Conservation (phyloP, 2,888 invertebrate species). For the Ennomos quercinarius region DNA sequence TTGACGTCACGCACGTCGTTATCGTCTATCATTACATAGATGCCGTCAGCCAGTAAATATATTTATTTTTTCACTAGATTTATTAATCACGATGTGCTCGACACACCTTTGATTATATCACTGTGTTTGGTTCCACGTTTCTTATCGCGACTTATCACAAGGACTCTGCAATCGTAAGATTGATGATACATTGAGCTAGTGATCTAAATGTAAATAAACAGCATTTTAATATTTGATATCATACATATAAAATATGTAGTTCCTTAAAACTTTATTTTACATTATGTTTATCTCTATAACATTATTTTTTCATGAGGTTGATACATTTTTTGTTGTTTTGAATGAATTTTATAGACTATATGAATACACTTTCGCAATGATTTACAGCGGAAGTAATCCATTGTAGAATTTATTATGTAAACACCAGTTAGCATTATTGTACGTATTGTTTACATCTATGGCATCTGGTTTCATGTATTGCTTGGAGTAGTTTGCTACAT, state of each 20-base stretch:
- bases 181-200: conserved; percentile 52
- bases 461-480: conserved; percentile 34
- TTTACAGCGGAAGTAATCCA: conserved; percentile 30
- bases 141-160: conserved; percentile 64
- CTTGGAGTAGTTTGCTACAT: conserved; percentile 11
- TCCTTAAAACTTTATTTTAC: too few species aligned
- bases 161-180: conserved; percentile 58
- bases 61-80: conserved; percentile 23
- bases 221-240: conserved; percentile 25
- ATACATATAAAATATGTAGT: too few species aligned
- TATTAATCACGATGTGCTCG: conserved; percentile 44
- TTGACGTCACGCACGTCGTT: conserved; percentile 40
- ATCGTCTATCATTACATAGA: conserved; percentile 34
- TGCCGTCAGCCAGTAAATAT: conserved; percentile 7
- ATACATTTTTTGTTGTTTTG: not conserved
- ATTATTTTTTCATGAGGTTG: too few species aligned
- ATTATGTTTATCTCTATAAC: too few species aligned
- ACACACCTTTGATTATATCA: conserved; percentile 58
- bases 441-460: conserved; percentile 32
- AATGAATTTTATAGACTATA: not conserved
- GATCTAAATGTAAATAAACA: conserved; percentile 61
- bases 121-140: conserved; percentile 56
- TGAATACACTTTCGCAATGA: conserved; percentile 4
- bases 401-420: conserved; percentile 32
- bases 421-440: conserved; percentile 35